These are phyloP conservation scores for Pardalotus punctatus DNA, from an alignment of 2,113 vertebrate species.

Conservation along the genomic window DNA sequence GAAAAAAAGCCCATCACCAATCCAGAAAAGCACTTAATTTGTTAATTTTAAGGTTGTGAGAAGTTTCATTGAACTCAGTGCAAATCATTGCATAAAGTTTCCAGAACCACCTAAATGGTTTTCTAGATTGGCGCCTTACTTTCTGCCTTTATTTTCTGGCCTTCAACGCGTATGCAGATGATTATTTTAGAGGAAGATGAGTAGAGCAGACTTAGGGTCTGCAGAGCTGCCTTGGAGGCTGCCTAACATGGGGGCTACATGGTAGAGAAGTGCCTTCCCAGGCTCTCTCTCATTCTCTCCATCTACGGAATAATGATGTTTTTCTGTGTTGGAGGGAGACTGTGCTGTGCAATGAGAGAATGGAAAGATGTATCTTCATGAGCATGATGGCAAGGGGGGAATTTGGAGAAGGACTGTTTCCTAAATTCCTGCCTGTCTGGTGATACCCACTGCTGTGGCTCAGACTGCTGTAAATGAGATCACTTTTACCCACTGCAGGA, in stretches of 20 bases:
- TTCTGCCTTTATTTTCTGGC: neutral
- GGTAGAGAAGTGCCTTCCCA: neutral
- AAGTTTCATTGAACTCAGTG: neutral
- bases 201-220: neutral
- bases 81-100: neutral
- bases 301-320: neutral
- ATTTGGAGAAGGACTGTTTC: neutral
- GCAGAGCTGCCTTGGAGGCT: neutral
- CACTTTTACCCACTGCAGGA: accelerated
- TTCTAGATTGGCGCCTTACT: neutral
- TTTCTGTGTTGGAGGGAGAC: neutral
- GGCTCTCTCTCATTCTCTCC: neutral
- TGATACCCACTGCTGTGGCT: accelerated
- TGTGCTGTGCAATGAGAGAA: neutral
- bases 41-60: neutral
- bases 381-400: accelerated
- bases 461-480: neutral
- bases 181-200: neutral
- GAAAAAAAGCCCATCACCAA: neutral
- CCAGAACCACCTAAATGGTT: neutral
- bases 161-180: neutral
- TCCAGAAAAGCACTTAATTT: neutral
- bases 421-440: accelerated
- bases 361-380: neutral
- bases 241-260: accelerated